Base-by-base conservation (phyloP, 2,113 vertebrate genomes). In the Hippoglossus stenolepis region DNA sequence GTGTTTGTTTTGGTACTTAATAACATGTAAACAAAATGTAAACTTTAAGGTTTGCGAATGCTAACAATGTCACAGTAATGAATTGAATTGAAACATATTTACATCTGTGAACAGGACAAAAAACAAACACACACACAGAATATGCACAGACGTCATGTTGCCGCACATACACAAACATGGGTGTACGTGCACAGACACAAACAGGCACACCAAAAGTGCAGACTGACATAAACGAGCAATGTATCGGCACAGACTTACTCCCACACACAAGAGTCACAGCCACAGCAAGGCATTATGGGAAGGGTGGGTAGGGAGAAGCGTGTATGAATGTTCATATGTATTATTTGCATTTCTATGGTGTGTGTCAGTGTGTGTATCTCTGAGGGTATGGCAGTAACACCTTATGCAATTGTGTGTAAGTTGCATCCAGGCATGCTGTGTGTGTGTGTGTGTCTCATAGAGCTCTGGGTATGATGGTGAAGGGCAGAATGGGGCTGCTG, bases 401-500 rank as follows among this genome's bases (percentile, higher is more conserved):
- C 45, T 47, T 53, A 13, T 53, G 49, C 6, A n/a, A 20, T 20
- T 61, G 75, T 60, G 80, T 73, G 59, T 78, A 57, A 77, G 70
- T 85, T 20, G 49, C 13, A 12, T 20, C 2, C 12, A 12, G 11
- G 51, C 67, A 53, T 78, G 63, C 62, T 23, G 40, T 31, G 54
- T 24, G 20, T 66, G 64, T 59, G 28, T 35, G 31, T 28, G 45
- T 56, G 26, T 84, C 38, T 99, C 95, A 99, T 87, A 99, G 96
- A 0, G 96, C 93, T 12, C 98, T 91, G 53, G 98, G 98, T 59
- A 99, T 98, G 90, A 99, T 96, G 89, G 97, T 99, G 79, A 99
- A 99, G 74, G 98, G 98, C 85, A 99, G 95, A 0, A 98, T 94
- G 0, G 98, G 98, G 89, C 97, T 97, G 94, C 97, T 99, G 82